A percentile compares a stretch with the other conserved stretches of the same genome.
Conservation (phyloP, 2,797 vertebrate species). For the Acanthis flammea region DNA sequence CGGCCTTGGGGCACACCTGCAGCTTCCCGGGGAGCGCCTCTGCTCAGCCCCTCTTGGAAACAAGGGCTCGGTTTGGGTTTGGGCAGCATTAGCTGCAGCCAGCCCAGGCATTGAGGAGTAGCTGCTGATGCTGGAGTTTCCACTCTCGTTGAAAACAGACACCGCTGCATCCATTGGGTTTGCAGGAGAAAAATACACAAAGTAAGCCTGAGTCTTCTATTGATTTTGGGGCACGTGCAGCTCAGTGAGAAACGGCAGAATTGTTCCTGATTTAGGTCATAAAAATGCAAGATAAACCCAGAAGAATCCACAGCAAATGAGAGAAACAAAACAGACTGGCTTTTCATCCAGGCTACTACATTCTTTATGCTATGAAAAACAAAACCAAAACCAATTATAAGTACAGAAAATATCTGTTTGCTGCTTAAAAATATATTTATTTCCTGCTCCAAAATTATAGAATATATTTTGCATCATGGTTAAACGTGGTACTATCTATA, state of each 20-base stretch:
- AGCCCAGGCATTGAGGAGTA: background rate
- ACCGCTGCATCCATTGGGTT: background rate
- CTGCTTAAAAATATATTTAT: background rate
- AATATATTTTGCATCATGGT: background rate
- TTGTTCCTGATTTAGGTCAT: background rate
- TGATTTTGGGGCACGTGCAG: background rate
- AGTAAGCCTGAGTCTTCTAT: background rate
- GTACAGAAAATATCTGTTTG: background rate
- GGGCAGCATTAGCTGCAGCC: background rate
- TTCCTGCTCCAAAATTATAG: background rate
- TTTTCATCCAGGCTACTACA: background rate
- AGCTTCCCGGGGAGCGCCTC: accelerated
- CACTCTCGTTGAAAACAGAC: background rate
- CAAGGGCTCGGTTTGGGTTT: background rate
- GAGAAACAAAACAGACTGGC: background rate
- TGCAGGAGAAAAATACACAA: background rate
- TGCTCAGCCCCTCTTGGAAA: background rate
- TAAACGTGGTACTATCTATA: background rate
- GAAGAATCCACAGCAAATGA: background rate
- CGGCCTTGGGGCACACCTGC: accelerated
- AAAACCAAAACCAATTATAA: background rate
- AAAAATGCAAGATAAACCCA: background rate
- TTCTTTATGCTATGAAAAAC: background rate
- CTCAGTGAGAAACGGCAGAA: background rate
- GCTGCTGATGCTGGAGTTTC: constrained; percentile 2